A percentile compares a stretch with the other conserved stretches of the same genome.
phyloP scores from a whole-genome alignment of 2,888 invertebrate species.

The Hydrotaea cyrtoneurina region DNA sequence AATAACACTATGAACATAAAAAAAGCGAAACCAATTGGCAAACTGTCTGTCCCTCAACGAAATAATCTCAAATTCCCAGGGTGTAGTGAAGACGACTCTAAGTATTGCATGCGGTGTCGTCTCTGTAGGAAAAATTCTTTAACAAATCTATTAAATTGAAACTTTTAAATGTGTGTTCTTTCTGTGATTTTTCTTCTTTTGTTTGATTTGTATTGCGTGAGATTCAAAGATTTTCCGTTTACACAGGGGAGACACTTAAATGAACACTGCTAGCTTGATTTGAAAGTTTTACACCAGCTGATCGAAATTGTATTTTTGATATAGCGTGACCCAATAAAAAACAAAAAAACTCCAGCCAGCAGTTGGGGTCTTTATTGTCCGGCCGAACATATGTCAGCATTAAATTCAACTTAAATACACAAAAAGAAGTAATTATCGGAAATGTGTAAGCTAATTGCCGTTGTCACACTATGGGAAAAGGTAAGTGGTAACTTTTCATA shows the following conservation, averaged over 20 bases:
- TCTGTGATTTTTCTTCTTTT: neutral
- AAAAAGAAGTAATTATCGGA: too few relatives aligned
- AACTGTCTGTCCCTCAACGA: neutral
- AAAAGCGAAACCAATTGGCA: neutral
- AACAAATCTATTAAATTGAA: neutral
- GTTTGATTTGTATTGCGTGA: constrained; percentile 18
- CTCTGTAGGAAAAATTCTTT: too few relatives aligned
- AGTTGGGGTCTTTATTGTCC: neutral
- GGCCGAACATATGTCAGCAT: too few relatives aligned
- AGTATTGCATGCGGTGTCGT: too few relatives aligned
- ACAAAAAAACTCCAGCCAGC: neutral
- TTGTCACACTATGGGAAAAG: too few relatives aligned
- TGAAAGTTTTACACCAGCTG: neutral
- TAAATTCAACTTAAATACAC: too few relatives aligned
- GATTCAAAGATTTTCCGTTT: constrained; percentile 1
- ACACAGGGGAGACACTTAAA: neutral
- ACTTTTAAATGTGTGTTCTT: constrained; percentile 10
- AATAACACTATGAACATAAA: too few relatives aligned
- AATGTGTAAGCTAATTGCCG: too few relatives aligned
- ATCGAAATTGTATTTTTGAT: neutral
- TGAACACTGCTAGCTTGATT: neutral
- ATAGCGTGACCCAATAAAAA: neutral
- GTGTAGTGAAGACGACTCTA: too few relatives aligned
- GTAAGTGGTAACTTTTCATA: too few relatives aligned
- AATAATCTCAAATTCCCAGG: neutral